A percentile compares a stretch with the other conserved stretches of the same genome.
phyloP scores from a whole-genome alignment of 2,113 vertebrate species.

The Cnemophilus loriae region DNA sequence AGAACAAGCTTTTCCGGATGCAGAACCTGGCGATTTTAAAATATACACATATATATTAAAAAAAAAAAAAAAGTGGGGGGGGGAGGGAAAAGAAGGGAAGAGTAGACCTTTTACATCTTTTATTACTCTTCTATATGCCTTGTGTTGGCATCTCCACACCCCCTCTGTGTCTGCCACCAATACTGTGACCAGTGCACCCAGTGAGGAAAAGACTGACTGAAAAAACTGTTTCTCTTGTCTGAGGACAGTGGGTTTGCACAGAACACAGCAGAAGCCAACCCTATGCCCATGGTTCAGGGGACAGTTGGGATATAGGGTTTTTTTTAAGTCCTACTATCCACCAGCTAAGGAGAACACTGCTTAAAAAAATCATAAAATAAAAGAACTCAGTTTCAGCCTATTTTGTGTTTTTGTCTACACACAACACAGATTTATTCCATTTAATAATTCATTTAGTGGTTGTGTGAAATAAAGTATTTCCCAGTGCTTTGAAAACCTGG shows the following conservation, averaged over 20 bases:
- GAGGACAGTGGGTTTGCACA: neutral
- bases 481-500: neutral
- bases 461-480: neutral
- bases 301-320: fast-evolving
- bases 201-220: neutral
- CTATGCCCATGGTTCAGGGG: neutral
- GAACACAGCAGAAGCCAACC: neutral
- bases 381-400: neutral
- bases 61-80: fast-evolving
- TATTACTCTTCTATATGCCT: neutral
- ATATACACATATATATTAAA: neutral
- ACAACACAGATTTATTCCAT: neutral
- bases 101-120: neutral
- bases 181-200: neutral
- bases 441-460: neutral
- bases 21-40: neutral
- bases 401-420: neutral
- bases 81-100: neutral
- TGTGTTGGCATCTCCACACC: neutral
- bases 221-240: neutral
- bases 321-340: neutral
- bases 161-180: neutral
- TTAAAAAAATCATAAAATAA: neutral
- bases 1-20: neutral
- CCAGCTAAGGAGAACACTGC: neutral